These are phyloP conservation scores for Netelia virgata DNA, from an alignment of 2,888 invertebrate genomes.

Conservation along the genomic window DNA sequence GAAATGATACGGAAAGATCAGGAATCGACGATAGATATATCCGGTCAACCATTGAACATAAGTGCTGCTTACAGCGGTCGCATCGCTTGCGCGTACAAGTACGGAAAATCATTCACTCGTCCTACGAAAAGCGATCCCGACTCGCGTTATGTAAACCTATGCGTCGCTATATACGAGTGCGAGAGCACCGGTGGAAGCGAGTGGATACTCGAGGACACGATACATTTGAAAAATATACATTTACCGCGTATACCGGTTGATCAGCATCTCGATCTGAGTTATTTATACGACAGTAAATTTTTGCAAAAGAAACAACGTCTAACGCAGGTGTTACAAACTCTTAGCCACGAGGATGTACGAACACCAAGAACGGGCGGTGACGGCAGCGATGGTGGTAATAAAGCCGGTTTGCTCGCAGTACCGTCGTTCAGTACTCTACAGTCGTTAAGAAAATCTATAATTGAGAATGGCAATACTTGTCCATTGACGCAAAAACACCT, in stretches of 20 bases:
- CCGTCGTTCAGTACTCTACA: conserved; percentile 96
- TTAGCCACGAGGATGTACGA: conserved; percentile 91
- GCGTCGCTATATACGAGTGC: conserved; percentile 99
- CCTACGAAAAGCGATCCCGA: conserved; percentile 91
- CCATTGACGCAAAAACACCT: conserved; percentile 96
- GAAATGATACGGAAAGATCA: conserved; percentile 92
- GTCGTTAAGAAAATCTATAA: conserved; percentile 94
- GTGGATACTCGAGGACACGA: conserved; percentile 98
- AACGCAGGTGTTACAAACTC: conserved; percentile 93
- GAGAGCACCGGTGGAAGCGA: conserved; percentile 98
- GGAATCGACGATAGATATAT: conserved; percentile 89
- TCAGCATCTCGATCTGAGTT: conserved; percentile 93
- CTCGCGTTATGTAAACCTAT: conserved; percentile 94
- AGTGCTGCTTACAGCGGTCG: conserved; percentile 99
- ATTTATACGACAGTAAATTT: conserved; percentile 92
- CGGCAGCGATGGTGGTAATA: conserved; percentile 31
- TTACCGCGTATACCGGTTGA: conserved; percentile 93
- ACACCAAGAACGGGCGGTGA: conserved; percentile 83
- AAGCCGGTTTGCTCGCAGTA: conserved; percentile 90
- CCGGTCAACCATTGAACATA: conserved; percentile 95
- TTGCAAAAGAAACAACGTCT: conserved; percentile 93
- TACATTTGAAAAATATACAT: conserved; percentile 96
- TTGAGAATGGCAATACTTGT: conserved; percentile 96
- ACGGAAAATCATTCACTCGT: conserved; percentile 95
- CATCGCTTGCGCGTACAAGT: conserved; percentile 98